A percentile compares a stretch with the other conserved stretches of the same genome.
Evolutionary conservation across 2,888 invertebrate species (phyloP).

Genomic region (Pollenia griseotomentosa): DNA sequence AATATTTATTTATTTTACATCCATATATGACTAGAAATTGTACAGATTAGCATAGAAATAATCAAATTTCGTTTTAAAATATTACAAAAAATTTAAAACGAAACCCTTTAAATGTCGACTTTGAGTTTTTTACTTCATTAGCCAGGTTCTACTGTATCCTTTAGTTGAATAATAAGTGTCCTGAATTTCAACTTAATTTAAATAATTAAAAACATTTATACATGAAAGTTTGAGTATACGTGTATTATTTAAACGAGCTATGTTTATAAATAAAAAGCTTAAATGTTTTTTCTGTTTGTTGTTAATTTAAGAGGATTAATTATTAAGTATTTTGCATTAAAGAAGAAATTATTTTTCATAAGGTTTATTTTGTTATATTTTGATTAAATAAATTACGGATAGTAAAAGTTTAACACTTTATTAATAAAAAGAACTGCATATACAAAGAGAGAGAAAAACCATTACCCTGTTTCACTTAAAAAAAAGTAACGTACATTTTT

Average conservation of each 20-base stretch:
- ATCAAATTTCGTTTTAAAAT: too few relatives aligned
- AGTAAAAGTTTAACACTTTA: not conserved
- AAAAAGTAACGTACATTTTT: not conserved
- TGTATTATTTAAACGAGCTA: too few relatives aligned
- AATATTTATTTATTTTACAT: too few relatives aligned
- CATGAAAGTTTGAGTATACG: too few relatives aligned
- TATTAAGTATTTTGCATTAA: slow-evolving; percentile 6
- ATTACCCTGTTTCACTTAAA: not conserved
- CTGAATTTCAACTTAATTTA: too few relatives aligned
- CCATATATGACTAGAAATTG: too few relatives aligned
- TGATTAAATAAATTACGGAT: not conserved
- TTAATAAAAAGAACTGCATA: not conserved
- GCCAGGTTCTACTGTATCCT: not conserved
- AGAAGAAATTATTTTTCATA: not conserved
- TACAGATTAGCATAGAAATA: too few relatives aligned
- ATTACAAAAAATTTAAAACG: too few relatives aligned
- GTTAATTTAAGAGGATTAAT: slow-evolving; percentile 1
- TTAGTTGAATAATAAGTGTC: too few relatives aligned
- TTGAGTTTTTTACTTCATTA: not conserved
- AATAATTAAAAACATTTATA: too few relatives aligned
- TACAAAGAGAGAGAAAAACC: not conserved
- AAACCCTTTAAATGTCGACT: not conserved
- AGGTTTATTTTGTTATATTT: not conserved
- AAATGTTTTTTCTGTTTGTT: too few relatives aligned
- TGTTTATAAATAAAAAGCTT: too few relatives aligned